phyloP scores from a whole-genome alignment of 2,113 vertebrate genomes.

The Tinamus guttatus region DNA sequence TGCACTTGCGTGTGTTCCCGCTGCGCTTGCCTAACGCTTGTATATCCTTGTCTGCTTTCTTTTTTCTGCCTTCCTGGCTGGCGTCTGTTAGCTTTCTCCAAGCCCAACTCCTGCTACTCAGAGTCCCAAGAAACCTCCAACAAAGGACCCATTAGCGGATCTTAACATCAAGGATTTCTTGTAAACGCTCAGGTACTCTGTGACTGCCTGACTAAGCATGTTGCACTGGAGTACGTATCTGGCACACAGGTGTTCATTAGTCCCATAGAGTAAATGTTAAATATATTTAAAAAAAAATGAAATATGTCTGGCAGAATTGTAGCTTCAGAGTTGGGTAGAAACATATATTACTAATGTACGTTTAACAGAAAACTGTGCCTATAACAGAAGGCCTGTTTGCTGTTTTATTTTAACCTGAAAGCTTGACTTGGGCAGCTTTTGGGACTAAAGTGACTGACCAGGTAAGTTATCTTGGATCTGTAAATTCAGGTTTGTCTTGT shows the following conservation, averaged over 20 bases:
- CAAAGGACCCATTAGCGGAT: constrained; percentile 98
- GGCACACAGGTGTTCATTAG: constrained; percentile 7
- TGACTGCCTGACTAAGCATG: constrained; percentile 55
- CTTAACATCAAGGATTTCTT: constrained; percentile 99
- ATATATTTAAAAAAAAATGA: background rate
- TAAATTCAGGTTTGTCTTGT: background rate
- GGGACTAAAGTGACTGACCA: background rate
- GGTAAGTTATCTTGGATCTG: background rate
- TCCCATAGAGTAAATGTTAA: background rate
- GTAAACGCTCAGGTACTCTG: constrained; percentile 87
- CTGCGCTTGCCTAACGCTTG: constrained; percentile 61
- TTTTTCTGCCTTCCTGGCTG: constrained; percentile 68
- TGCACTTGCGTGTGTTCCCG: background rate
- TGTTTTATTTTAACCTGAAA: background rate
- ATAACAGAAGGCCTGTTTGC: background rate
- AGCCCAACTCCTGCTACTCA: constrained; percentile 91
- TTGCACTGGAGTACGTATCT: constrained; percentile 19
- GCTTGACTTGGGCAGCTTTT: background rate
- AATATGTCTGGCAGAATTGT: background rate
- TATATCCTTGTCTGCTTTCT: constrained; percentile 70
- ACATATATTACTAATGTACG: background rate
- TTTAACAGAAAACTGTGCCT: background rate
- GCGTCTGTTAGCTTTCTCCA: constrained; percentile 87
- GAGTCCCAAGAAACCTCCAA: constrained; percentile 96
- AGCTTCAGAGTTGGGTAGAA: background rate